Conservation (phyloP, 2,888 invertebrate genomes). For the Drosophila dives region DNA sequence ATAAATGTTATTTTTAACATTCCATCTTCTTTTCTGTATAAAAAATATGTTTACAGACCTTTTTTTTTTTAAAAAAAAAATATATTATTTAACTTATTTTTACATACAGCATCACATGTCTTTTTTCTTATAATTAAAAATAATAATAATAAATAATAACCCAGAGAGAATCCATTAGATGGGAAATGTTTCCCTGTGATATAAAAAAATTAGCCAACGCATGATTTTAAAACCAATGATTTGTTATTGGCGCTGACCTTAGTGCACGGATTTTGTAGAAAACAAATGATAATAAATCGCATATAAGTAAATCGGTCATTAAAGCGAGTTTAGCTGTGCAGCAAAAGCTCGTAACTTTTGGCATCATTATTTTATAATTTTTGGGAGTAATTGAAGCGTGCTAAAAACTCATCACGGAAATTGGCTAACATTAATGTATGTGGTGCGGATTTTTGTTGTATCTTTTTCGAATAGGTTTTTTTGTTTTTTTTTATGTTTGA, state of each 20-base stretch:
- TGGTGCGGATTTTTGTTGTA: constrained; percentile 1
- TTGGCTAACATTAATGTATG: constrained; percentile 32
- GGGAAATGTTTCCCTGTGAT: neutral
- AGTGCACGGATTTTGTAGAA: constrained; percentile 4
- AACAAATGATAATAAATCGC: constrained; percentile 40
- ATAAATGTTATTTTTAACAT: no score
- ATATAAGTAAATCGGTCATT: constrained; percentile 58
- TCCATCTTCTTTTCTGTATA: neutral
- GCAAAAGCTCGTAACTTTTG: constrained; percentile 39
- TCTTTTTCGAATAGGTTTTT: neutral
- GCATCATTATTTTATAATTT: constrained; percentile 60
- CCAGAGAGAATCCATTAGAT: neutral
- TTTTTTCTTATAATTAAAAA: neutral
- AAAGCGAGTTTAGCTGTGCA: constrained; percentile 35
- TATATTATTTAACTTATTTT: neutral
- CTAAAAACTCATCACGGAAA: constrained; percentile 65
- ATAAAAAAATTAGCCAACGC: neutral
- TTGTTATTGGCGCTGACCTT: constrained; percentile 32
- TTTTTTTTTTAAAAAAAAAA: no score
- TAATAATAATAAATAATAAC: neutral
- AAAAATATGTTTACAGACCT: neutral
- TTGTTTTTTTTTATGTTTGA: neutral
- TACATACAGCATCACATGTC: neutral
- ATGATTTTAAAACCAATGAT: neutral
- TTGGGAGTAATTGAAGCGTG: constrained; percentile 71